Evolutionary conservation across 2,888 invertebrate genomes (phyloP).

Genomic region (Halictus quadricinctus): DNA sequence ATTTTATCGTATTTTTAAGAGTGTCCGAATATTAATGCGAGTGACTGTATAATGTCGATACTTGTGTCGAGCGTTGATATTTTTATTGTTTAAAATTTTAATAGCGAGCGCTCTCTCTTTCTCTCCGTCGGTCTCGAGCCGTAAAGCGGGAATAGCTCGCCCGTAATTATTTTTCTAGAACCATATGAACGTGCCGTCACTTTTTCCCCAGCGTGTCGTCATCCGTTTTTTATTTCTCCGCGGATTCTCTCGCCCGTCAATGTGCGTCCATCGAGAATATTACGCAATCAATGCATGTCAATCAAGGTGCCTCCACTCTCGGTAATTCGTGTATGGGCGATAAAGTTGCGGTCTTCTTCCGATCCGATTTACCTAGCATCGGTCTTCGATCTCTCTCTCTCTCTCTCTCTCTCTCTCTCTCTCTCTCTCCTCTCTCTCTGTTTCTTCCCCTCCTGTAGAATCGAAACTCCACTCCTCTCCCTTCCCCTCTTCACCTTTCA

Average conservation of each 20-base stretch:
- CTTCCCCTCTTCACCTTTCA: neutral
- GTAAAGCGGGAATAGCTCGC: neutral
- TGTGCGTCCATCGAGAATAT: slow-evolving; percentile 29
- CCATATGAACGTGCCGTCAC: neutral
- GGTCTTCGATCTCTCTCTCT: slow-evolving; percentile 6
- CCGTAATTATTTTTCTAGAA: slow-evolving; percentile 9
- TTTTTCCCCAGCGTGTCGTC: neutral
- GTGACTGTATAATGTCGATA: no score
- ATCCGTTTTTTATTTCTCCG: neutral
- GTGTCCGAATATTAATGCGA: no score
- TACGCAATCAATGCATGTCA: slow-evolving; percentile 59
- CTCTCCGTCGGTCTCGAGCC: neutral
- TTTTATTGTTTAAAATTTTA: neutral
- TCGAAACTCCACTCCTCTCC: neutral
- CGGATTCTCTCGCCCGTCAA: slow-evolving; percentile 26
- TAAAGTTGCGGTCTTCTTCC: slow-evolving; percentile 70
- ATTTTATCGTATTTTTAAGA: no score
- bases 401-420: neutral
- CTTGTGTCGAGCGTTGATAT: neutral
- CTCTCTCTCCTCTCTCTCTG: slow-evolving; percentile 10
- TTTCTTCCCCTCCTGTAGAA: neutral
- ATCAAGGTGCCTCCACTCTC: slow-evolving; percentile 44
- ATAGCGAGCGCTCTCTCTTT: neutral
- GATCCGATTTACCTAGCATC: slow-evolving; percentile 40
- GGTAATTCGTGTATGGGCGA: slow-evolving; percentile 24